Conservation (phyloP, 2,888 invertebrate genomes). For the Periphyllus acericola region DNA sequence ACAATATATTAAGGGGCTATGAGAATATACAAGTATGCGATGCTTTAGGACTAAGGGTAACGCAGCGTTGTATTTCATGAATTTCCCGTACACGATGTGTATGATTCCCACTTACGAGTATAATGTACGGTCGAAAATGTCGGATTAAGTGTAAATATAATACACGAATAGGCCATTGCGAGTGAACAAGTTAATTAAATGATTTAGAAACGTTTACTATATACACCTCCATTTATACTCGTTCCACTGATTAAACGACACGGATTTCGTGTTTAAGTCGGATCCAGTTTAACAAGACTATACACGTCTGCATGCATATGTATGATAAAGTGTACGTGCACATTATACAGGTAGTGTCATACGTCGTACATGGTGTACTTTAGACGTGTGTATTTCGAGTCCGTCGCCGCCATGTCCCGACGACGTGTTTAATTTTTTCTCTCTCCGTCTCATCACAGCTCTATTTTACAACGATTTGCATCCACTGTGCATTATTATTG, state of each 20-base stretch:
- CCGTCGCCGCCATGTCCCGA: background rate
- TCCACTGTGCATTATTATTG: constrained; percentile 6
- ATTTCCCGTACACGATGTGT: background rate
- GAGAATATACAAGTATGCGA: too few species aligned
- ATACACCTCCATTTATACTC: background rate
- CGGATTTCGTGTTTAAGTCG: background rate
- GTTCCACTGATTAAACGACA: background rate
- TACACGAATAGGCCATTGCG: too few species aligned
- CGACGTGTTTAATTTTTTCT: constrained; percentile 9
- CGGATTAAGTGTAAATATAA: background rate
- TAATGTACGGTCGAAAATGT: background rate
- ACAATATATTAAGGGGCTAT: too few species aligned
- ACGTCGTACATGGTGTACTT: background rate
- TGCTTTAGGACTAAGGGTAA: background rate
- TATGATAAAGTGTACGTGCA: background rate
- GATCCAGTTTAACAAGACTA: constrained; percentile 37
- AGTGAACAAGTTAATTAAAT: constrained; percentile 19
- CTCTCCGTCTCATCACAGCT: background rate
- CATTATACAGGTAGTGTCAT: background rate
- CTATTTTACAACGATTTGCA: constrained; percentile 31
- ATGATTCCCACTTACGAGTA: background rate
- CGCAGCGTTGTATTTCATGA: background rate
- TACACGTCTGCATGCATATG: background rate
- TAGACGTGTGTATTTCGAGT: background rate
- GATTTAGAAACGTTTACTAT: background rate